phyloP scores from a whole-genome alignment of 2,797 vertebrate species.

The Astyanax mexicanus region DNA sequence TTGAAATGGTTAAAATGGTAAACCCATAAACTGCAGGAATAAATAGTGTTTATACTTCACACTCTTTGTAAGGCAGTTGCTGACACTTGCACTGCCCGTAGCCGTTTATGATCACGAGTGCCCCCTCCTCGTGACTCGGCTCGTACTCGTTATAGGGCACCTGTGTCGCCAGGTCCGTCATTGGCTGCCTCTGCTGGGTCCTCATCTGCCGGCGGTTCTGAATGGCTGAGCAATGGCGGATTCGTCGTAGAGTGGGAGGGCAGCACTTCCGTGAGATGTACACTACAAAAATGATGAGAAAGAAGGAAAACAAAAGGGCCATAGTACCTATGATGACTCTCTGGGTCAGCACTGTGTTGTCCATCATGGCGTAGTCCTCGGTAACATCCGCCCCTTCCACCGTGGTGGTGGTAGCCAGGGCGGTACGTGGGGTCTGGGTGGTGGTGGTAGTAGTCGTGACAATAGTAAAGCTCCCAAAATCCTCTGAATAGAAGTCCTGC shows the following conservation, averaged over 20 bases:
- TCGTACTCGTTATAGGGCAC: constrained; percentile 98
- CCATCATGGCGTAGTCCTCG: constrained; percentile 88
- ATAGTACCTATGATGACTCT: constrained; percentile 98
- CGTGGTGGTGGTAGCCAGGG: constrained; percentile 72
- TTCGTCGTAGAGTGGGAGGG: constrained; percentile 94
- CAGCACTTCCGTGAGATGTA: constrained; percentile 99
- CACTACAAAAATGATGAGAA: constrained; percentile 99
- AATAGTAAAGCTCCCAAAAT: constrained; percentile 95
- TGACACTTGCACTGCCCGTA: constrained; percentile 99
- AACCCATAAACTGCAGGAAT: constrained; percentile 78
- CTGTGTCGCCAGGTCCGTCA: constrained; percentile 97
- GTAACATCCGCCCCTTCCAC: constrained; percentile 83
- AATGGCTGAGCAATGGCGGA: constrained; percentile 97
- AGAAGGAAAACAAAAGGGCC: constrained; percentile 99
- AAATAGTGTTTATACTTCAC: constrained; percentile 96
- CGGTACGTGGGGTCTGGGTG: constrained; percentile 73
- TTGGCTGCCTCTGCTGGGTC: constrained; percentile 96
- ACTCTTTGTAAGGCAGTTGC: constrained; percentile 99
- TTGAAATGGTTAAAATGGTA: constrained; percentile 83
- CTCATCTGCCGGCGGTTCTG: constrained; percentile 98
- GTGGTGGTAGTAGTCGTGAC: constrained; percentile 68
- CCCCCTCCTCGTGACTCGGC: constrained; percentile 95
- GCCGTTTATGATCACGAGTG: constrained; percentile 98
- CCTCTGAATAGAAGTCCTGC: constrained; percentile 91
- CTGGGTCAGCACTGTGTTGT: constrained; percentile 97